These are phyloP conservation scores for Sussaba pulchella DNA, from an alignment of 2,888 invertebrate species.

Conservation along the genomic window DNA sequence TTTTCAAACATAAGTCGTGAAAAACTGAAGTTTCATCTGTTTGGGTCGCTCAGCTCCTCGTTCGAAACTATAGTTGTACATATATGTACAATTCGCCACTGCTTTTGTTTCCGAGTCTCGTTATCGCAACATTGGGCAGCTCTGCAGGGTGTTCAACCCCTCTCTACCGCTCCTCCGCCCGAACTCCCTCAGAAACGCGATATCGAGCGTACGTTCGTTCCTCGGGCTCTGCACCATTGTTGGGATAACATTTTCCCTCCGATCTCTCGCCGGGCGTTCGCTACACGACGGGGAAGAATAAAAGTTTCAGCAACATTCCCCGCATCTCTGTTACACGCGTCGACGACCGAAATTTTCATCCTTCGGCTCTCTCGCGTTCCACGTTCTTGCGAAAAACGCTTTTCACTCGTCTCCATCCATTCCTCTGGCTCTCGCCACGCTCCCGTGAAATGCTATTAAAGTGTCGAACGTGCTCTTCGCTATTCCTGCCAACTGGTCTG, in stretches of 20 bases:
- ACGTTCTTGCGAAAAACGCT: background rate
- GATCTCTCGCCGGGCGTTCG: background rate
- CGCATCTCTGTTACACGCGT: background rate
- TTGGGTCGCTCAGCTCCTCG: too few species aligned
- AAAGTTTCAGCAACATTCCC: background rate
- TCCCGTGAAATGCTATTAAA: background rate
- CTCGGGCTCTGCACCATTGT: background rate
- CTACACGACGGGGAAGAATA: background rate
- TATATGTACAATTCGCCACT: too few species aligned
- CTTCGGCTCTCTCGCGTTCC: background rate
- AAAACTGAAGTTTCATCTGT: too few species aligned
- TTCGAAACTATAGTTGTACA: background rate
- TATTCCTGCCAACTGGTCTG: background rate
- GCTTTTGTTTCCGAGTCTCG: slow-evolving; percentile 11
- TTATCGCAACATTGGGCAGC: background rate
- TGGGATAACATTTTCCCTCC: background rate
- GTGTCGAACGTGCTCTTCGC: background rate
- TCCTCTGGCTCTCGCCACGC: background rate
- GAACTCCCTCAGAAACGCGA: background rate
- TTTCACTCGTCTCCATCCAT: background rate
- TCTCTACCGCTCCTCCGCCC: too few species aligned
- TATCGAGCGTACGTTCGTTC: background rate
- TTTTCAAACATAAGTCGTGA: too few species aligned
- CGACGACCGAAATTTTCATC: background rate
- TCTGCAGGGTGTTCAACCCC: background rate